Evolutionary conservation across 2,888 invertebrate genomes (phyloP), one percentile per base, ranked within the genome.

Genomic region (Tinea pellionella): DNA sequence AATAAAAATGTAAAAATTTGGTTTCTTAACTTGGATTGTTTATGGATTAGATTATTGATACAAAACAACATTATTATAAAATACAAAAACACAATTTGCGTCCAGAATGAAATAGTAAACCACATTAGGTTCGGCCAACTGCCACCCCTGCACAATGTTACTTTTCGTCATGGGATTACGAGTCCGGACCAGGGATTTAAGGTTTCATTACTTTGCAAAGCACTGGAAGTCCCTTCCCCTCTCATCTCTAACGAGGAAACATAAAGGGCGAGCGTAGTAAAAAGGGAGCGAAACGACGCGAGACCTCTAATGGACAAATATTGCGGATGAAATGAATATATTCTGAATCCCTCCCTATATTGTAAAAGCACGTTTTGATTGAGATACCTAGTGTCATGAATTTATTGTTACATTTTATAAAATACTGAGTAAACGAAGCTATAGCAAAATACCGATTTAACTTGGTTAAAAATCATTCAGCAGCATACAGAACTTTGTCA

Each of bases 291-390:
- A 69, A 83, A 74, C 77, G 77, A 79, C 73, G 72, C 85, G 80
- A 83, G 84, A 86, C 87, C 87, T 86, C 84, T 86, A 86, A 86
- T 86, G 84, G 82, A 84, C 86, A 86, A 87, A 87, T 84, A 87
- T 87, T 87, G 87, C 84, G 87, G 85, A 76, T 75, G 80, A 77
- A 83, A 87, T 86, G 85, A 86, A 86, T 85, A 86, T 78, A 82
- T 84, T 80, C 78, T 76, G 68, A 70, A 64, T 66, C 66, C 71
- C 64, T 2, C 66, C 67, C 64, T 59, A 59, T 63, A 68, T 63
- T 64, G 68, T 76, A 79, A 83, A 78, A 77, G 78, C 74, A 70
- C 75, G 69, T 74, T 82, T 85, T 86, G 82, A 86, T 87, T 84
- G 80, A 80, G 81, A 83, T 77, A 67, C 75, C 66, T 29, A 65